A percentile compares a stretch with the other conserved stretches of the same genome.
phyloP scores from a whole-genome alignment of 2,797 vertebrate genomes.

The Urophycis tenuis region DNA sequence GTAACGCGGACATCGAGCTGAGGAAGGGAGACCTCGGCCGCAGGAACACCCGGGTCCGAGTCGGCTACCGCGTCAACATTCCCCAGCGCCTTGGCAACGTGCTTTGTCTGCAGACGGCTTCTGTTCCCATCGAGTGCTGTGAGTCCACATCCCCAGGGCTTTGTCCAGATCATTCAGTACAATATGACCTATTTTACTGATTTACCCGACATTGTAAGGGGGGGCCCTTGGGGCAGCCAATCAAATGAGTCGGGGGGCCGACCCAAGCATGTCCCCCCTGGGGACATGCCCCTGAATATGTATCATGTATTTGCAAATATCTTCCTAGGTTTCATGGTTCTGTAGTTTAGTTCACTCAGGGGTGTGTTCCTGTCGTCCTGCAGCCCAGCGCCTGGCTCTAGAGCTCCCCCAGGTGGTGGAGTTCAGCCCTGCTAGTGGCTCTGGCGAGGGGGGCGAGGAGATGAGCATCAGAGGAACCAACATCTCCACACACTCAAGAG shows the following conservation, averaged over 20 bases:
- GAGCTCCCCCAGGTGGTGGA: constrained; percentile 91
- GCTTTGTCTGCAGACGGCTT: constrained; percentile 85
- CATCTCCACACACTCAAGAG: constrained; percentile 84
- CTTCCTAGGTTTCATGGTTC: background rate
- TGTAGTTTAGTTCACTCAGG: background rate
- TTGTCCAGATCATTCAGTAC: too few relatives aligned
- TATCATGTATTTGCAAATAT: too few relatives aligned
- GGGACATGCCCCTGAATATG: too few relatives aligned
- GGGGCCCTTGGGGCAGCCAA: too few relatives aligned
- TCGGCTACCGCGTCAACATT: constrained; percentile 86
- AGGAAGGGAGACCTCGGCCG: constrained; percentile 92
- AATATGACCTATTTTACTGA: background rate
- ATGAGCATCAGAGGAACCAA: constrained; percentile 86
- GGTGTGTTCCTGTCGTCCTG: constrained; percentile 15
- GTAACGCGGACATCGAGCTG: constrained; percentile 95
- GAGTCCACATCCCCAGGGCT: constrained; percentile 51
- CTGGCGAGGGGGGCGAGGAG: constrained; percentile 80
- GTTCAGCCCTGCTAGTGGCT: constrained; percentile 78
- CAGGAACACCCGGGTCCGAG: constrained; percentile 91
- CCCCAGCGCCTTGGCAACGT: constrained; percentile 79
- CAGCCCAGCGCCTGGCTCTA: constrained; percentile 91
- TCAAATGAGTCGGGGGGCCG: too few relatives aligned
- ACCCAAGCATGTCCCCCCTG: background rate
- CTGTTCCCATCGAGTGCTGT: constrained; percentile 93
- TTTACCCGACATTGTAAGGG: background rate